Conservation (phyloP, 2,113 vertebrate genomes). For the Istiophorus platypterus region DNA sequence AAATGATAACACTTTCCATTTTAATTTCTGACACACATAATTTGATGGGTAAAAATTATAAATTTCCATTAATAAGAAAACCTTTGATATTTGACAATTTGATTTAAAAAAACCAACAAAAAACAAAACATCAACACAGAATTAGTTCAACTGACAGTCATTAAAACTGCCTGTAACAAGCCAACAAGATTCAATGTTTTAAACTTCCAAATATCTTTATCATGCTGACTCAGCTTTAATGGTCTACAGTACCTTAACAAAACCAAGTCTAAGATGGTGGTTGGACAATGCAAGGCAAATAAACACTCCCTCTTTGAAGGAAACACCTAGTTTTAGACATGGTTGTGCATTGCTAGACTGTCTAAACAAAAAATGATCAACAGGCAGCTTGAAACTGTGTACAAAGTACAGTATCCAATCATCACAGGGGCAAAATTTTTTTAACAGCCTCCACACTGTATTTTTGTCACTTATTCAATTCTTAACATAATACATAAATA, state of each 20-base stretch:
- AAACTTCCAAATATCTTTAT: slow-evolving; percentile 17
- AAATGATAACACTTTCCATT: slow-evolving; percentile 18
- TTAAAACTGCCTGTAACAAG: background rate
- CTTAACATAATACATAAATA: slow-evolving; percentile 6
- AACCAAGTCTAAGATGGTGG: background rate
- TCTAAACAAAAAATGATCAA: slow-evolving; percentile 27
- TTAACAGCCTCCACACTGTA: slow-evolving; percentile 4
- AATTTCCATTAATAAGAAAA: background rate
- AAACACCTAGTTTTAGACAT: slow-evolving; percentile 5
- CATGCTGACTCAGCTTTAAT: slow-evolving; percentile 5
- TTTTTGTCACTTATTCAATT: slow-evolving; percentile 8
- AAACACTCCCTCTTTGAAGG: background rate
- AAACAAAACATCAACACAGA: background rate
- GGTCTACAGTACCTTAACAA: background rate
- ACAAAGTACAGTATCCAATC: background rate
- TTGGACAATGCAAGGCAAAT: background rate
- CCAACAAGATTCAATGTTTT: background rate
- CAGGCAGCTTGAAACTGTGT: background rate
- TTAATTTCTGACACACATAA: slow-evolving; percentile 35
- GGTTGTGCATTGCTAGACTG: background rate
- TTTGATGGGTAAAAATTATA: slow-evolving; percentile 33
- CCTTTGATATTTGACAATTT: slow-evolving; percentile 1
- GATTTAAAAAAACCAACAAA: background rate
- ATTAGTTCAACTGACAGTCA: background rate
- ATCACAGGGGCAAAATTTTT: background rate